These are phyloP conservation scores for Dendrocincla tyrannina DNA, from an alignment of 2,797 vertebrate genomes.

Conservation along the genomic window DNA sequence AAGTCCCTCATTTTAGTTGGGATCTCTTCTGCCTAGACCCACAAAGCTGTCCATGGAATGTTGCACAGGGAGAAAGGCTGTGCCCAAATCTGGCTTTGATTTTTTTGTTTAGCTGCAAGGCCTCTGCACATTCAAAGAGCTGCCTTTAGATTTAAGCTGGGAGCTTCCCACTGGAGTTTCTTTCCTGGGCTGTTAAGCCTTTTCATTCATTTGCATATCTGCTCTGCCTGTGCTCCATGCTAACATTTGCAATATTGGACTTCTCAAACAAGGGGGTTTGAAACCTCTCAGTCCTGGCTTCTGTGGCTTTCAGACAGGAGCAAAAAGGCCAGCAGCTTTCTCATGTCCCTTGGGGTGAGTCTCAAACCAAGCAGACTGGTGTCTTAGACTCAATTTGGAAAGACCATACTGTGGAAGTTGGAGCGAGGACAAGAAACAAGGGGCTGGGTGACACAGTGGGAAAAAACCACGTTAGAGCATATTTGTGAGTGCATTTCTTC, in stretches of 20 bases:
- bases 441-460: background rate
- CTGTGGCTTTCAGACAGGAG: background rate
- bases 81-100: conserved; percentile 27
- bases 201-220: conserved; percentile 4
- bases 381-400: background rate
- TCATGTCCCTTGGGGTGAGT: background rate
- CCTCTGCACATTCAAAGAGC: conserved; percentile 29
- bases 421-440: background rate
- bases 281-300: background rate
- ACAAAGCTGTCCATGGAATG: background rate
- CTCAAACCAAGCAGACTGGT: background rate
- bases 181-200: conserved; percentile 24
- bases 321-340: background rate
- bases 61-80: background rate
- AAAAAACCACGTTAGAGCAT: background rate
- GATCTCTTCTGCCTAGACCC: background rate
- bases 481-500: background rate
- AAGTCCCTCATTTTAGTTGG: background rate
- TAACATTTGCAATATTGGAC: background rate
- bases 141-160: conserved; percentile 40
- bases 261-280: background rate
- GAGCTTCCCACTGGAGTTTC: conserved; percentile 44
- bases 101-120: conserved; percentile 15
- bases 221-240: background rate
- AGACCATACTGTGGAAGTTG: background rate